Conservation (phyloP, 2,888 invertebrate species). For the Chrysodeixis includens region DNA sequence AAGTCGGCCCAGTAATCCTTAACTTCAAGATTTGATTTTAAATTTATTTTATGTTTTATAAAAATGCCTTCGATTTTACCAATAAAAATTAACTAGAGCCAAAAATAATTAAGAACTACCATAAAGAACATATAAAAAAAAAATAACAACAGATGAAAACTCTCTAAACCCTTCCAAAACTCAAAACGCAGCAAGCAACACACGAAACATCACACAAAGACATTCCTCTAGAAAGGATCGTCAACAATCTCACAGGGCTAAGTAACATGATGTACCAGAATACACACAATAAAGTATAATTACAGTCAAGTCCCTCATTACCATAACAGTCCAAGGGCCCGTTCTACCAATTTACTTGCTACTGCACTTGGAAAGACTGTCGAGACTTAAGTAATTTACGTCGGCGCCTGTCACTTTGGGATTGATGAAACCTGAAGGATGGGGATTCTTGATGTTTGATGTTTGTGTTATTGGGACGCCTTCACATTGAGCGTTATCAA, state of each 20-base stretch:
- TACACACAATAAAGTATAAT: conserved; percentile 35
- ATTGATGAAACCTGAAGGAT: background rate
- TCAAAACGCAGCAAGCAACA: background rate
- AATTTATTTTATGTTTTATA: too few relatives aligned
- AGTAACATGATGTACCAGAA: conserved; percentile 16
- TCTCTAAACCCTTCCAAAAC: background rate
- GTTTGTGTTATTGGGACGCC: too few relatives aligned
- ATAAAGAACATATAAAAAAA: too few relatives aligned
- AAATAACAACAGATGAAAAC: background rate
- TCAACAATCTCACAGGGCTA: conserved; percentile 16
- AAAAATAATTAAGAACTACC: too few relatives aligned
- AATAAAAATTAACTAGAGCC: too few relatives aligned
- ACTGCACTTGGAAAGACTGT: conserved; percentile 28
- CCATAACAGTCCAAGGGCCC: conserved; percentile 23
- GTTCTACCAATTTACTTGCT: conserved; percentile 32
- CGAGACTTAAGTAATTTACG: background rate
- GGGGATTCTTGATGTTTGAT: too few relatives aligned
- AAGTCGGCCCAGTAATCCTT: too few relatives aligned
- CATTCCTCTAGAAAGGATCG: background rate
- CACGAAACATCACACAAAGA: background rate
- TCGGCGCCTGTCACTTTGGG: background rate
- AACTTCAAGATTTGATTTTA: too few relatives aligned
- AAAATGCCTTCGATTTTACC: too few relatives aligned
- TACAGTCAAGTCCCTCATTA: conserved; percentile 33
- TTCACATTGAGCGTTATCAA: too few relatives aligned